Percentiles rank a stretch among this genome's conserved stretches.
These are phyloP conservation scores for Drosophila mayaguana DNA, from an alignment of 2,888 invertebrate genomes.

Conservation along the genomic window DNA sequence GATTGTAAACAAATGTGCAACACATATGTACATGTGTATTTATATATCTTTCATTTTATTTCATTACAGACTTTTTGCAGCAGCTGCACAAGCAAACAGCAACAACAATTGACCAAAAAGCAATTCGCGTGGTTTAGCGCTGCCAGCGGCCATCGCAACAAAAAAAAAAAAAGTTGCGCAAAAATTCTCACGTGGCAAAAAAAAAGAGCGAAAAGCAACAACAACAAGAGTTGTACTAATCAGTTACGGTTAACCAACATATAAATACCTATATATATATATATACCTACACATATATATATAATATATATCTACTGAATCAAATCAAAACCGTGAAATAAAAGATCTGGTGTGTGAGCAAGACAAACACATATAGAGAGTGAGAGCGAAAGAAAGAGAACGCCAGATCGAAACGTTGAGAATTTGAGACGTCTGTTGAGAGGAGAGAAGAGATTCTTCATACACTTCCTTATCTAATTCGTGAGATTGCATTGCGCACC, in stretches of 20 bases:
- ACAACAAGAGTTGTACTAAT: slow-evolving; percentile 11
- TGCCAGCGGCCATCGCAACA: slow-evolving; percentile 61
- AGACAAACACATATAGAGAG: neutral
- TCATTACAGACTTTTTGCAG: slow-evolving; percentile 51
- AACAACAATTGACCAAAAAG: slow-evolving; percentile 20
- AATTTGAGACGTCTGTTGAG: slow-evolving; percentile 35
- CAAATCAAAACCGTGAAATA: slow-evolving; percentile 21
- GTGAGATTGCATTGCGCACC: slow-evolving; percentile 82
- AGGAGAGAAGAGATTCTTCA: slow-evolving; percentile 37
- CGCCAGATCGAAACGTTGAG: slow-evolving; percentile 13
- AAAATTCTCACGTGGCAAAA: slow-evolving; percentile 64
- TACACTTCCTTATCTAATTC: slow-evolving; percentile 69
- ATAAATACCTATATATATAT: slow-evolving; percentile 17
- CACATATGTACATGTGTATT: neutral
- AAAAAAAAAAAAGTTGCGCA: slow-evolving; percentile 37
- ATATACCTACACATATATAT: slow-evolving; percentile 5
- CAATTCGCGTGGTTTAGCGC: slow-evolving; percentile 54
- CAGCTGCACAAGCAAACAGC: slow-evolving; percentile 34
- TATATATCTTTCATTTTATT: slow-evolving; percentile 25
- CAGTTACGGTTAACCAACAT: slow-evolving; percentile 28
- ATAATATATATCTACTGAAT: slow-evolving; percentile 2
- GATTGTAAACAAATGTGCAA: slow-evolving; percentile 7
- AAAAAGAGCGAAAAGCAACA: slow-evolving; percentile 19
- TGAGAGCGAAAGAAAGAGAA: neutral
- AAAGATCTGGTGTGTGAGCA: slow-evolving; percentile 1